These are phyloP conservation scores for Calliphora vicina DNA, from an alignment of 1,140 invertebrate genomes.

Conservation along the genomic window DNA sequence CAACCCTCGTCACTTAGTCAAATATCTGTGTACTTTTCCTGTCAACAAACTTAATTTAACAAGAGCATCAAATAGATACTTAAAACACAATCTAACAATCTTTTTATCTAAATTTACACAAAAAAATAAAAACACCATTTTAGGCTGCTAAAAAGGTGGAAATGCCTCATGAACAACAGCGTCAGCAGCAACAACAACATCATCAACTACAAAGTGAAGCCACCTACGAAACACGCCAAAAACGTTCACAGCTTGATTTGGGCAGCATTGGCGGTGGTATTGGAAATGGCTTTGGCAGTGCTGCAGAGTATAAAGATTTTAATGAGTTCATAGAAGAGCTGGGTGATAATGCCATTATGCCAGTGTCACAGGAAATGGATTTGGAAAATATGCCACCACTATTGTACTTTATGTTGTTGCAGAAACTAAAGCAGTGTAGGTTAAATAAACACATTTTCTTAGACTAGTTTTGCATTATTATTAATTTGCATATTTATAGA, in stretches of 20 bases:
- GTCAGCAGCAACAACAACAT: conserved; percentile 25
- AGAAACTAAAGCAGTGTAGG: conserved; percentile 57
- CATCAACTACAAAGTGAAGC: background rate
- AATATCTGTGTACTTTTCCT: background rate
- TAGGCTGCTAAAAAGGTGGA: background rate
- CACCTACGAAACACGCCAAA: conserved; percentile 17
- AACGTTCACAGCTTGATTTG: conserved; percentile 36
- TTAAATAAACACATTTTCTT: conserved; percentile 18
- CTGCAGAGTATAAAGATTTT: conserved; percentile 52
- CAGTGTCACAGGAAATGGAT: conserved; percentile 47
- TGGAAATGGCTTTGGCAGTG: background rate
- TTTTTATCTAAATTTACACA: background rate
- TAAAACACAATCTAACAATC: too few relatives aligned
- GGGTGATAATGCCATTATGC: conserved; percentile 50
- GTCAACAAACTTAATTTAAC: background rate
- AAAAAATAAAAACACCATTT: background rate
- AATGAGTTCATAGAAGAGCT: conserved; percentile 58
- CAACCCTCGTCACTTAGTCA: too few relatives aligned
- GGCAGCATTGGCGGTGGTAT: conserved; percentile 4
- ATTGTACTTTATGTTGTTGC: conserved; percentile 56
- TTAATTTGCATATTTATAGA: background rate
- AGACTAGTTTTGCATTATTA: background rate
- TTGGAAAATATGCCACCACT: conserved; percentile 58
- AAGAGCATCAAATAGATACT: background rate
- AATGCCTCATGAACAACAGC: conserved; percentile 38